Conservation (phyloP, 2,888 invertebrate species). For the Ceramica pisi region DNA sequence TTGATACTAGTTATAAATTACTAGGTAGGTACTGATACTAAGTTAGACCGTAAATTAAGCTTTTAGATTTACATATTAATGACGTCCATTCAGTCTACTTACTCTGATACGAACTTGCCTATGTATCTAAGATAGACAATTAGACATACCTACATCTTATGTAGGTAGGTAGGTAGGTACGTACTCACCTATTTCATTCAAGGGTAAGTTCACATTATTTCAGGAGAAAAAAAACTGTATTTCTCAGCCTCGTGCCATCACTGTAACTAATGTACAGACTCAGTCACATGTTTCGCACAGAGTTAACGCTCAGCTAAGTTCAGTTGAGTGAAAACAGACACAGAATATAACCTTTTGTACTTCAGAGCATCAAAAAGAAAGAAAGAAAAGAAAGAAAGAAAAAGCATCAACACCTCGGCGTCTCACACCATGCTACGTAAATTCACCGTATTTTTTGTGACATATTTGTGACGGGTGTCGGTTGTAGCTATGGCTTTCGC, state of each 20-base stretch:
- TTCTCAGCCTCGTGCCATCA: background rate
- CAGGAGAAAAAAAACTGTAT: constrained; percentile 17
- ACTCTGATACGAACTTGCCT: background rate
- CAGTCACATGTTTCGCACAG: constrained; percentile 24
- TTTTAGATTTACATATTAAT: constrained; percentile 13
- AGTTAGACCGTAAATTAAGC: constrained; percentile 15
- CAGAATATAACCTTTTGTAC: constrained; percentile 11
- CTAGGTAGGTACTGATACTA: background rate
- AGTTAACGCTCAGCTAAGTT: constrained; percentile 39
- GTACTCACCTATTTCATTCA: background rate
- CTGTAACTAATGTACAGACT: constrained; percentile 46
- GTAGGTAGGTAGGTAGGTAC: no score
- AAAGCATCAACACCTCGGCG: no score
- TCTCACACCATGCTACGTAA: no score
- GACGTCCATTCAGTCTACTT: background rate
- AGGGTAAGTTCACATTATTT: background rate
- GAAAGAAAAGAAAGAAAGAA: no score
- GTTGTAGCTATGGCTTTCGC: no score
- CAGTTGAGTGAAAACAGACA: constrained; percentile 52
- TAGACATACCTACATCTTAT: background rate
- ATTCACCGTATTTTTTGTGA: no score
- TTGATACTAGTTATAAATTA: constrained; percentile 35
- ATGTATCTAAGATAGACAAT: background rate
- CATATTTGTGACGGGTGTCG: no score
- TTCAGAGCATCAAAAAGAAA: no score